Evolutionary conservation across 2,888 invertebrate species (phyloP), one percentile per base, ranked within the genome.

Genomic region (Thecocarcelia acutangulata): DNA sequence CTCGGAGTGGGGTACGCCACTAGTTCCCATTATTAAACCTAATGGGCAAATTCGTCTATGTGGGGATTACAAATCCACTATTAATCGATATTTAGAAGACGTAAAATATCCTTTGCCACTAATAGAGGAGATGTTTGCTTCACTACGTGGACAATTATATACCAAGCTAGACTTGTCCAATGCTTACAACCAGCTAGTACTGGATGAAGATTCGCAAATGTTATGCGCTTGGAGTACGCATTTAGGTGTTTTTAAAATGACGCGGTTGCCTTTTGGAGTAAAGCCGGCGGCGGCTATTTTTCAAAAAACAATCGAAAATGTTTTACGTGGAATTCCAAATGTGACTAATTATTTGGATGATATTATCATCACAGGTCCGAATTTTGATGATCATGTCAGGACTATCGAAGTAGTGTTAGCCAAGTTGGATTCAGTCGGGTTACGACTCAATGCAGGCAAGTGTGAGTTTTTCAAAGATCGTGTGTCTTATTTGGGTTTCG

Each of bases 301-400:
- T 54, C 74, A 75, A 11, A 75, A 58, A 33, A 58, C 42, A 2
- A 75, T 75, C 3, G 63, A 77, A 44, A 77, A 17, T 21, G 2
- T 75, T 11, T 66, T 83, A 24, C 28, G 75, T 15, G 75, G 50
- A 1, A 64, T 78, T 48, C 59, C 58, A n/a, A 42, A 50, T 12
- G 76, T 75, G 12, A 33, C 69, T 2, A 54, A 50, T 12, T 83
- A 79, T 66, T 40, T 59, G 15, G 59, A 83, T 64, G 73, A 83
- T 56, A 73, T 82, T 58, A 70, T 58, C n/a, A 56, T 75, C 13
- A 70, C 78, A 13, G 74, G 75, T n/a, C 42, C 1, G 0, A 54
- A 56, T 33, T 19, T 80, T 12, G 3, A 17, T 1, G 63, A 79
- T 6, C 83, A 79, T 40, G 37, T 75, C 11, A 61, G 50, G 37